Evolutionary conservation across 1,140 invertebrate species (phyloP), one percentile per base, ranked within the genome.

Genomic region (Eumaeus atala): DNA sequence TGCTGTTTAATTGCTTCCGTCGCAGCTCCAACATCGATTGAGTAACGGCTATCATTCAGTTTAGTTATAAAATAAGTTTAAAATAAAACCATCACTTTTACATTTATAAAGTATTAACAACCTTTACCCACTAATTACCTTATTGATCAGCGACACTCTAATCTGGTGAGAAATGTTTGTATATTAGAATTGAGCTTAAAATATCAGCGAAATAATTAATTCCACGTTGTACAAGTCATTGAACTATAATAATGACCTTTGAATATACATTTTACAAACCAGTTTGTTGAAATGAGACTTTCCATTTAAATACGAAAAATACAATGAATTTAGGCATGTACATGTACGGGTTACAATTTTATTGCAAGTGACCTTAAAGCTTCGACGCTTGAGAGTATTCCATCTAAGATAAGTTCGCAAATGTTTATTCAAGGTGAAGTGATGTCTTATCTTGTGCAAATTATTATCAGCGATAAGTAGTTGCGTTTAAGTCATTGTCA

Each of bases 391-490:
- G 21, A 28, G 2, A 6, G 21, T 28, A 28, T 28, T 28, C 21
- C 6, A 28, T n/a, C n/a, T n/a, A n/a, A n/a, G n/a, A n/a, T n/a
- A 28, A 6, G 6, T 28, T 28, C 2, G 21, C 21, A 28, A 28
- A 28, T 28, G 21, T 44, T 44, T 44, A 44, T 14, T 44, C 11
- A 17, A 12, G 17, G 40, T n/a, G 11, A 12, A 7, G 5, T 9
- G 17, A 44, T 44, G 12, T 9, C 9, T 44, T 17, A 17, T 14
- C 40, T 14, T 44, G 40, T 14, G 59, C 59, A 56, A 58, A 62
- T 64, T 61, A 56, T 59, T 71, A 42, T 55, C 55, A 51, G 48
- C 17, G 38, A 48, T 56, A 51, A 53, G 54, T 55, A 52, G 40
- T 14, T 4, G 17, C 9, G 14, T 16, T 44, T 44, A 14, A 16